Percentiles rank a stretch among this genome's conserved stretches.
phyloP scores from a whole-genome alignment of 2,113 vertebrate genomes.

The Aphyosemion australe region DNA sequence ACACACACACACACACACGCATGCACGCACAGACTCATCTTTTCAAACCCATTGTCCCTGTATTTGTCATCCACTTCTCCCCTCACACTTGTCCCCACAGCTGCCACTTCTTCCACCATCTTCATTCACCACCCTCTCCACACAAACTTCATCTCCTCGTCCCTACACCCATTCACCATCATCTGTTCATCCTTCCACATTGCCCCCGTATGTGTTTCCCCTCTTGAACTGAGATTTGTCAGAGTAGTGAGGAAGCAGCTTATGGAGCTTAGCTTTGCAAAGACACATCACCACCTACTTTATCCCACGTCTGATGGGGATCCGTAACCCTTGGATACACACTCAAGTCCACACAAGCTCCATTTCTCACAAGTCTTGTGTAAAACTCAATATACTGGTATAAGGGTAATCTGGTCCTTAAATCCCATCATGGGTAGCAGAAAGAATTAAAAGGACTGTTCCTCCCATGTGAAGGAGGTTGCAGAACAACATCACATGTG shows the following conservation, averaged over 20 bases:
- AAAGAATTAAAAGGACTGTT: conserved; percentile 8
- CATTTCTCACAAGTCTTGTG: conserved; percentile 19
- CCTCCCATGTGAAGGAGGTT: neutral
- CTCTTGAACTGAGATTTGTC: conserved; percentile 30
- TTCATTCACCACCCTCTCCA: neutral
- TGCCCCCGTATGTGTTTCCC: neutral
- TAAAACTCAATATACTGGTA: conserved; percentile 31
- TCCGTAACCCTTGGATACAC: conserved; percentile 12
- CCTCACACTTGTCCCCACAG: conserved; percentile 21
- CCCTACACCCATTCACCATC: conserved; percentile 29
- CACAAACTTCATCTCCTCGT: conserved; percentile 2
- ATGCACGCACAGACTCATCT: conserved; percentile 12
- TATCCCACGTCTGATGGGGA: conserved; percentile 56
- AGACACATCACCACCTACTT: conserved; percentile 48
- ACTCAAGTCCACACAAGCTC: conserved; percentile 6
- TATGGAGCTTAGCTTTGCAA: conserved; percentile 59
- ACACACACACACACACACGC: conserved; percentile 16
- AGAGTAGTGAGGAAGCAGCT: conserved; percentile 57
- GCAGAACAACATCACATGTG: neutral
- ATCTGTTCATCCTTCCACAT: conserved; percentile 18
- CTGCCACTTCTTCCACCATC: conserved; percentile 27
- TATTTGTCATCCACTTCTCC: neutral
- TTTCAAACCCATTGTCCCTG: no score
- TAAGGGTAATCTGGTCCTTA: conserved; percentile 36
- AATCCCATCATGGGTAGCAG: conserved; percentile 13